phyloP scores from a whole-genome alignment of 2,888 invertebrate species.

The Iselma pallidipennis region DNA sequence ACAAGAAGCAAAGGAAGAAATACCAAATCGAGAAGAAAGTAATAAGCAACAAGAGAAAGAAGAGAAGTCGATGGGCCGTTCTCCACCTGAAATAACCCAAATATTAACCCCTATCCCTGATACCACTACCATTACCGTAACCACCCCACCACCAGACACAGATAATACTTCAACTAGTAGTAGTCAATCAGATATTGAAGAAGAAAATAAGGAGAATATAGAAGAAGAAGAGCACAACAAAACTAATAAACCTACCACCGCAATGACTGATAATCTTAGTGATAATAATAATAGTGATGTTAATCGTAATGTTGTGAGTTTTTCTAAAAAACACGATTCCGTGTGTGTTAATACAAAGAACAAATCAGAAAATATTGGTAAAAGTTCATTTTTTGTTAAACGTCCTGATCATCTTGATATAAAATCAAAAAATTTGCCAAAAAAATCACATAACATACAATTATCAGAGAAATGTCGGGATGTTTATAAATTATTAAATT shows the following conservation, averaged over 20 bases:
- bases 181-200: constrained; percentile 23
- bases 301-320: constrained; percentile 36
- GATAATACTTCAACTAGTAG: neutral
- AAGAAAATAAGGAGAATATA: no score
- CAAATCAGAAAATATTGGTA: constrained; percentile 8
- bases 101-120: constrained; percentile 34
- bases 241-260: no score
- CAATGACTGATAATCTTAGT: constrained; percentile 46
- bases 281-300: constrained; percentile 28
- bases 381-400: constrained; percentile 34
- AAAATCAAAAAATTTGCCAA: constrained; percentile 20
- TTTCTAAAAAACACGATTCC: constrained; percentile 21
- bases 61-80: constrained; percentile 50
- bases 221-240: no score
- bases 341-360: constrained; percentile 13
- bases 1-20: no score
- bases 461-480: constrained; percentile 50
- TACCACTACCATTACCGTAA: constrained; percentile 40
- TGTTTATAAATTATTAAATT: constrained; percentile 48
- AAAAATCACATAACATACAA: constrained; percentile 37
- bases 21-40: no score
- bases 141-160: constrained; percentile 29
- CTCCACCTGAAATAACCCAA: constrained; percentile 39
- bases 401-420: constrained; percentile 46
- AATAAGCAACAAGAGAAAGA: neutral